phyloP scores from a whole-genome alignment of 2,797 vertebrate genomes.

The Sebastes aleutianus region DNA sequence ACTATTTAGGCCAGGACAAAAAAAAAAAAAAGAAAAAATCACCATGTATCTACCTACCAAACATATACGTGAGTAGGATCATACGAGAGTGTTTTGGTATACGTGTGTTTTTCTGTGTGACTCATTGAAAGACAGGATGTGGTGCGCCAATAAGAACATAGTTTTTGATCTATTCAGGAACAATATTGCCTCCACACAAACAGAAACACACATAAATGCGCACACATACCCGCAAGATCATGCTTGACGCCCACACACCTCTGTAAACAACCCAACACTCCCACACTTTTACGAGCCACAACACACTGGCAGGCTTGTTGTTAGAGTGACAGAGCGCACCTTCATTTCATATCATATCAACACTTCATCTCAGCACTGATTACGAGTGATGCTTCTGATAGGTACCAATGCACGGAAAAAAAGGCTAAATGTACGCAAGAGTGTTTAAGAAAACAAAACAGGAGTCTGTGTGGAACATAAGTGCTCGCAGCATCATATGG shows the following conservation, averaged over 20 bases:
- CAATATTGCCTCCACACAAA: constrained; percentile 64
- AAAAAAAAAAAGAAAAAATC: background rate
- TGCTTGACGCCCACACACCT: constrained; percentile 66
- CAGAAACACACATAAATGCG: constrained; percentile 64
- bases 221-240: constrained; percentile 61
- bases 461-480: background rate
- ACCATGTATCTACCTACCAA: background rate
- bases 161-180: constrained; percentile 62
- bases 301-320: constrained; percentile 50
- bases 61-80: constrained; percentile 5
- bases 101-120: constrained; percentile 54
- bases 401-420: background rate
- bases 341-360: constrained; percentile 61
- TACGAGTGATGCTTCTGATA: constrained; percentile 48
- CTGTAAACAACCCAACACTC: constrained; percentile 69
- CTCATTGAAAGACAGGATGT: constrained; percentile 72
- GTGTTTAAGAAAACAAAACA: constrained; percentile 13
- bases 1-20: background rate
- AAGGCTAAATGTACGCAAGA: background rate
- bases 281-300: constrained; percentile 64
- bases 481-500: constrained; percentile 1
- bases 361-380: constrained; percentile 49
- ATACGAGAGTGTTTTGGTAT: constrained; percentile 15
- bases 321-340: constrained; percentile 58
- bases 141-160: constrained; percentile 58